A percentile compares a stretch with the other conserved stretches of the same genome.
Evolutionary conservation across 2,113 vertebrate species (phyloP).

Genomic region (Catharus fuscescens): DNA sequence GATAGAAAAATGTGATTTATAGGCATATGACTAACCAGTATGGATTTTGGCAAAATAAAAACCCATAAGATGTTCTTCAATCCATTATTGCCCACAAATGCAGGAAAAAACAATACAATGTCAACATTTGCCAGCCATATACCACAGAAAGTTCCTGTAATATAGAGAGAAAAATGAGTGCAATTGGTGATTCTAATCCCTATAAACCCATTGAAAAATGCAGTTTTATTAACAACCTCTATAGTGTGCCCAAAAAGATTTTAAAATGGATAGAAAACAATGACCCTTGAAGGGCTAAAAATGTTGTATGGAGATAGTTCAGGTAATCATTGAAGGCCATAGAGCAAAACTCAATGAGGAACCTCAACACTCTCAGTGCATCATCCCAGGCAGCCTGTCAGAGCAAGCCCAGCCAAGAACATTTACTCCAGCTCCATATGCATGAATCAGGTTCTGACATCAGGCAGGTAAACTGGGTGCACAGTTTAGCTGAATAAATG

Average conservation of each 20-base stretch:
- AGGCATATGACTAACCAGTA: conserved; percentile 1
- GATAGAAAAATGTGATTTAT: conserved; percentile 28
- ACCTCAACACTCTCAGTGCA: not conserved
- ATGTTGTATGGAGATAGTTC: not conserved
- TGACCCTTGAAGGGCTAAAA: not conserved
- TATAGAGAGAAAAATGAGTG: not conserved
- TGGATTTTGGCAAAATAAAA: conserved; percentile 51
- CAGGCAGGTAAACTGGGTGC: not conserved
- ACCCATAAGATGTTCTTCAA: not conserved
- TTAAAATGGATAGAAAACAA: not conserved
- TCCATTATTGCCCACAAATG: conserved; percentile 56
- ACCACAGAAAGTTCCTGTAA: conserved; percentile 38
- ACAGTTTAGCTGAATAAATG: not conserved
- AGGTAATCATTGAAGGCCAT: not conserved
- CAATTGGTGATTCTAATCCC: conserved; percentile 2
- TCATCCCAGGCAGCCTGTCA: not conserved
- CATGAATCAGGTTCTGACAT: not conserved
- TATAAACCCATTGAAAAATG: conserved; percentile 15
- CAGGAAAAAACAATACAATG: conserved; percentile 45
- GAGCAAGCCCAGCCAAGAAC: not conserved
- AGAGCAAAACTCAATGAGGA: not conserved
- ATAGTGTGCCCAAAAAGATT: not conserved
- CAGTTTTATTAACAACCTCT: not conserved
- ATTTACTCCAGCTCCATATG: not conserved
- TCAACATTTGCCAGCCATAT: conserved; percentile 25